Base-by-base conservation (phyloP, 2,888 invertebrate species). In the Esperia sulphurella region DNA sequence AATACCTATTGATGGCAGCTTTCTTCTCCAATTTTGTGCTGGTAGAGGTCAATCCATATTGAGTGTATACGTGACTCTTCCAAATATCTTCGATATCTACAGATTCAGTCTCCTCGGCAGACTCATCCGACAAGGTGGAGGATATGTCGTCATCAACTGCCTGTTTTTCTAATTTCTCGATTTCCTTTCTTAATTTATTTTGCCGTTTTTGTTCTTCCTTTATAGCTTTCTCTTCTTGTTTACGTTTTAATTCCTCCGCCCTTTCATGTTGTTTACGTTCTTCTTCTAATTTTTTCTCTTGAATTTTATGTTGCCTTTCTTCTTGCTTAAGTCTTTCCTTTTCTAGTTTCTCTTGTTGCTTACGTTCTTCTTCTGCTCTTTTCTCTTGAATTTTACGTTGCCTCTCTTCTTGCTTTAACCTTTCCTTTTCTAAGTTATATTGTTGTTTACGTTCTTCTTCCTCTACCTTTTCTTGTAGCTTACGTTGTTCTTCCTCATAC, bases 11-110 rank as follows among this genome's bases (percentile, higher is more conserved):
- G 1, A 85, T 46, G 0, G 77, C 83, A 33, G 68, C 63, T 53
- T 77, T 71, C 53, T 75, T 84, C 49, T 83, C 82, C 35, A 80
- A 52, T 10, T 69, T 63, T 1, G 76, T 75, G 49, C 83, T 88
- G 14, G 61, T 56, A 31, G 59, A 54, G 39, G 67, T 69, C 48
- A 88, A 65, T 9, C 79, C 81, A 55, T 84, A 84, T 55, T 83
- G 83, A 30, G 71, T 56, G 53, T 80, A 86, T 8, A 88, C 70
- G 44, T 83, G 77, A 42, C 65, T 69, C 58, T 80, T 80, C 82
- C 83, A 88, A 43, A 88, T 60, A 43, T 85, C 82, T 61, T 83
- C 81, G n/a, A 88, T 57, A 43, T 87, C 84, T n/a, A 80, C 52
- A 2, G 71, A 63, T 43, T 71, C 69, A 49, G 71, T 61, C 52